Base-by-base conservation (phyloP, 2,888 invertebrate genomes). In the Agrotis clavis region DNA sequence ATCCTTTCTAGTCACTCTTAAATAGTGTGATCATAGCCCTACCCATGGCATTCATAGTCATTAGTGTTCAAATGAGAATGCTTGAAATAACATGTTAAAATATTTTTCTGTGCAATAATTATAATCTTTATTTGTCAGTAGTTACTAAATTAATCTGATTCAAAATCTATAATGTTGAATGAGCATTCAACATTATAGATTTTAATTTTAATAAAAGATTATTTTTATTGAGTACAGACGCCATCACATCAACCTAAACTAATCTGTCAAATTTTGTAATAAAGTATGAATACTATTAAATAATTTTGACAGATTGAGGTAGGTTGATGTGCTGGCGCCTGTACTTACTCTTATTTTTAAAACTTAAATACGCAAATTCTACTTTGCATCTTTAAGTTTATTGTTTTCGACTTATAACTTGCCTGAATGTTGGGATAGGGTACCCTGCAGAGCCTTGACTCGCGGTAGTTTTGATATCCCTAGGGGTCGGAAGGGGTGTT, bases 381-480 rank as follows among this genome's bases (percentile, higher is more conserved):
- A 48, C 84, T 87, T 93, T 93, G 92, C 92, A 91, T 93, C 92
- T 92, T 82, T 88, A 92, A 90, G 82, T 87, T 90, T 89, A 18
- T 48, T 19, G 70, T 77, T 81, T 77, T 79, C 64, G 75, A 85
- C 74, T 80, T 89, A 84, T 85, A 91, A 94, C 95, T 97, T 98
- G 98, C 98, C 98, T 99, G 98, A 98, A 98, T 98, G 98, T 98
- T 98, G 98, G 98, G 98, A 98, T 98, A 98, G 98, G 98, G 98
- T 98, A 98, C 98, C 98, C 98, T 98, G 98, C 94, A 94, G 94
- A 96, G 95, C 95, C 96, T 94, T 93, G 90, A 95, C 95, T 90
- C 94, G 94, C 94, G 92, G 81, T 74, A 69, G 57, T 79, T 74
- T 78, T 82, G 72, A 68, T 47, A 79, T 71, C 69, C 72, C 48